A percentile compares a stretch with the other conserved stretches of the same genome.
Evolutionary conservation across 2,888 invertebrate species (phyloP).

Genomic region (Epinotia bilunana): DNA sequence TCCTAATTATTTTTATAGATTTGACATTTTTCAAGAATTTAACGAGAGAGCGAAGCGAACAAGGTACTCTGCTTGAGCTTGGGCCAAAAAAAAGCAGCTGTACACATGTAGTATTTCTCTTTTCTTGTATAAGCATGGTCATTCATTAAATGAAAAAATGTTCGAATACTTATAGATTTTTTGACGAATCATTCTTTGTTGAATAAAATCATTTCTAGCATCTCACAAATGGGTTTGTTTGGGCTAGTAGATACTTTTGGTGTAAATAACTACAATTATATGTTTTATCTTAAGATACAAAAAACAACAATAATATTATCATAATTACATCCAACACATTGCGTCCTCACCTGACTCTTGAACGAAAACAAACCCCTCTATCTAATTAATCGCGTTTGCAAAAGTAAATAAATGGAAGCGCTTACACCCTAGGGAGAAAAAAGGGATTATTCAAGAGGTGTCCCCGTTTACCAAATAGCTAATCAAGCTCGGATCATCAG

Average conservation of each 20-base stretch:
- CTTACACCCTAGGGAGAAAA: constrained; percentile 12
- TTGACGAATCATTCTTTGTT: too few species aligned
- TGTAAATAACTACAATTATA: not conserved
- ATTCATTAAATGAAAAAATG: too few species aligned
- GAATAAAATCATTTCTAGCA: too few species aligned
- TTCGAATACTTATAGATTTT: too few species aligned
- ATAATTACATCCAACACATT: not conserved
- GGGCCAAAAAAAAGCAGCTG: too few species aligned
- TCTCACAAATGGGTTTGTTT: too few species aligned
- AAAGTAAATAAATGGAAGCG: constrained; percentile 22
- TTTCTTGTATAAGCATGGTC: too few species aligned
- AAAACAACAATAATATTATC: not conserved
- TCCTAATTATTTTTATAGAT: too few species aligned
- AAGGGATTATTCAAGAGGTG: constrained; percentile 40
- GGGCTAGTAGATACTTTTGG: too few species aligned
- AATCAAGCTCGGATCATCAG: constrained; percentile 39
- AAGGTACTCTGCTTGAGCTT: not conserved
- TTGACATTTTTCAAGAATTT: too few species aligned
- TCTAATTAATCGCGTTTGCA: not conserved
- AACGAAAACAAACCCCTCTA: not conserved
- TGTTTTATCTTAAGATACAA: too few species aligned
- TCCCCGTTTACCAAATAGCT: constrained; percentile 42
- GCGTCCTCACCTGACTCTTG: not conserved
- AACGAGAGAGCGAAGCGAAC: not conserved
- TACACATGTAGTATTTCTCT: too few species aligned